Percentiles rank a stretch among this genome's conserved stretches.
Evolutionary conservation across 35 echinoderm and acorn worm species (phyloP).

Genomic region (Strongylocentrotus purpuratus): DNA sequence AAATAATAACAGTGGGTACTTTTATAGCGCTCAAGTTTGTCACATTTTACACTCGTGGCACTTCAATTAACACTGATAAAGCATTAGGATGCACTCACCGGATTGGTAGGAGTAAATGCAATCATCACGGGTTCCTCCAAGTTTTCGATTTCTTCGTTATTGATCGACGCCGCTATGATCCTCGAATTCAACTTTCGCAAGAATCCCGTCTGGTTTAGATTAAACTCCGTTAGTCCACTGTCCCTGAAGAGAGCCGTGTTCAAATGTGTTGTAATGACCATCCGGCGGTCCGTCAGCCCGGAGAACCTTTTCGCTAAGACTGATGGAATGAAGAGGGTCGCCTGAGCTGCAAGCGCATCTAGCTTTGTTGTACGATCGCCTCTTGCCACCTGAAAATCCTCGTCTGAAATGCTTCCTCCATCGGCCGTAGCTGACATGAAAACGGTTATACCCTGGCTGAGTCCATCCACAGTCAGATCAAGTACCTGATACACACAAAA

Average conservation of each 20-base stretch:
- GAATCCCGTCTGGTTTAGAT: not conserved
- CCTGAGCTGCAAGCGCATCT: not conserved
- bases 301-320: not conserved
- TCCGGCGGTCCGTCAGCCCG: not conserved
- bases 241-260: not conserved
- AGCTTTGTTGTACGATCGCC: not conserved
- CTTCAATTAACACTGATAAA: not conserved
- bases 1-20: no score
- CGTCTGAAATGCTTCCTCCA: not conserved
- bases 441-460: not conserved
- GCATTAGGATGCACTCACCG: not conserved
- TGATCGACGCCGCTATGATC: not conserved
- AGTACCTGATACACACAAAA: not conserved
- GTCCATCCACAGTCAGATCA: not conserved
- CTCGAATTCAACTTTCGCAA: not conserved
- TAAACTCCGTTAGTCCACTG: not conserved
- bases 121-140: not conserved
- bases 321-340: not conserved
- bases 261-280: not conserved
- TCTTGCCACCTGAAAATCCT: not conserved
- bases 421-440: not conserved
- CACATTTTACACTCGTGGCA: not conserved
- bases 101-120: not conserved
- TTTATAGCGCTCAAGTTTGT: no score
- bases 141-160: not conserved